Conservation (phyloP, 1,140 invertebrate species). For the Parasteatoda tepidariorum region DNA sequence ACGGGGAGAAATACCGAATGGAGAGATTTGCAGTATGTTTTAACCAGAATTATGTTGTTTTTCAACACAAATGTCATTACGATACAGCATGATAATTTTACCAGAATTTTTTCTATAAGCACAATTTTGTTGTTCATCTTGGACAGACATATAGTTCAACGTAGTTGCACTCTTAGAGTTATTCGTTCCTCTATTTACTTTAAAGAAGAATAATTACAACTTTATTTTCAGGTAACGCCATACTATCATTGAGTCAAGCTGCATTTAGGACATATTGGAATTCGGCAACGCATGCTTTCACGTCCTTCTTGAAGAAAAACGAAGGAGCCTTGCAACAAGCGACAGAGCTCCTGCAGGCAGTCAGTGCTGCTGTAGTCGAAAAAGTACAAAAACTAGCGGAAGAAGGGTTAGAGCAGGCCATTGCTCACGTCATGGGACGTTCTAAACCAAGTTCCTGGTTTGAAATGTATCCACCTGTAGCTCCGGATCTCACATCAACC, state of each 20-base stretch:
- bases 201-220: too few species aligned
- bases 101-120: too few species aligned
- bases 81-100: too few species aligned
- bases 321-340: conserved; percentile 3
- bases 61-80: too few species aligned
- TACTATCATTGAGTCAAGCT: conserved; percentile 28
- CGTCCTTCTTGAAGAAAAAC: conserved; percentile 25
- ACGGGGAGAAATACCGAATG: too few species aligned
- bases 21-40: too few species aligned
- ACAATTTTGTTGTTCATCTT: too few species aligned
- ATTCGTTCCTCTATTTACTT: too few species aligned
- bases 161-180: too few species aligned
- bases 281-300: conserved; percentile 7
- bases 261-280: conserved; percentile 38
- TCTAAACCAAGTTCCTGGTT: conserved; percentile 41
- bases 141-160: too few species aligned
- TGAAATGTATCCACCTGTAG: conserved; percentile 42
- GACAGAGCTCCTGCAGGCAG: conserved; percentile 21
- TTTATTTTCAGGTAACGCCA: not conserved
- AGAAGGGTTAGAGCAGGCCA: conserved; percentile 31
- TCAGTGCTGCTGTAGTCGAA: conserved; percentile 27
- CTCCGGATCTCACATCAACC: not conserved
- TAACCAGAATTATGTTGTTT: too few species aligned
- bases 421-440: conserved; percentile 47
- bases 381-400: conserved; percentile 20